Base-by-base conservation (phyloP, 2,797 vertebrate genomes). In the Onychomys torridus region DNA sequence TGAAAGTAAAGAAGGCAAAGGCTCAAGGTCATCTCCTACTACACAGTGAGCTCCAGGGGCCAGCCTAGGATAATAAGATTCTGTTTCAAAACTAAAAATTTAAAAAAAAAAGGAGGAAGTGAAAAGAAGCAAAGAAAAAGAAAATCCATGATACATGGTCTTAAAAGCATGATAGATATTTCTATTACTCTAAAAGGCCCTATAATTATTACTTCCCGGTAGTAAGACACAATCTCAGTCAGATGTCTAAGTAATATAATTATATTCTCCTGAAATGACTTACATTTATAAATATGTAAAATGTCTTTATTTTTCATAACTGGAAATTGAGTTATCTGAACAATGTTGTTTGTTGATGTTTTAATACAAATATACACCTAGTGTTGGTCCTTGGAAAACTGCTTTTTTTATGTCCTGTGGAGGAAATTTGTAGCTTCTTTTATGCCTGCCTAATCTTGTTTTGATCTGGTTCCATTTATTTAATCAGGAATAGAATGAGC, bases 341-440 rank as follows among this genome's bases (percentile, higher is more conserved):
- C 95, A 95, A 7, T 40, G 76, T 32, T 96, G 55, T 76, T 61
- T 46, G 40, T 14, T 77, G 73, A n/a, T 37, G 17, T 79, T 67
- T 55, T 67, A 95, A 69, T 63, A 52, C 86, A 94, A 85, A 69
- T 46, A 55, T 8, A 91, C 89, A 97, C n/a, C 89, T 85, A 97
- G 92, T n/a, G 69, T 95, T 97, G 95, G 97, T 96, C 82, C 65
- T 93, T 88, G 91, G 0, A 40, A 97, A 93, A 11, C 29, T 96
- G 97, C 94, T 79, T n/a, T 98, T 85, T 93, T 93, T 98, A 88
- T 93, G 91, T 96, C 76, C 84, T 79, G 69, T 0, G 0, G 92
- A 90, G 67, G 93, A 25, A 73, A 86, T 96, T 59, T 23, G 1
- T 85, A 97, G 17, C 13, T 32, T 82, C 77, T 9, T 29, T 85